phyloP scores from a whole-genome alignment of 1,140 invertebrate species.

The Nomia melanderi region DNA sequence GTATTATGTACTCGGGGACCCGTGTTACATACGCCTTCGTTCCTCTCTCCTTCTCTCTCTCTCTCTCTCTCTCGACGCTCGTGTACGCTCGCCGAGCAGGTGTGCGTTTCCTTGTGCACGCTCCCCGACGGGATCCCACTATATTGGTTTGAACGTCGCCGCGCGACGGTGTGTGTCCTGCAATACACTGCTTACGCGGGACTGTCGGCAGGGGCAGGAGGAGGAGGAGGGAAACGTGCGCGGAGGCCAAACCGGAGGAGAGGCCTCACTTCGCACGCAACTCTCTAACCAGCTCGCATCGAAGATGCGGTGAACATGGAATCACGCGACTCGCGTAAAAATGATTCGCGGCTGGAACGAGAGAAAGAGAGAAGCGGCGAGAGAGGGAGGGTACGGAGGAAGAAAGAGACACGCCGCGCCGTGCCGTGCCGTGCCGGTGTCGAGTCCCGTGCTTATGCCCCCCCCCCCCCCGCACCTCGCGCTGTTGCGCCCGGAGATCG shows the following conservation, averaged over 20 bases:
- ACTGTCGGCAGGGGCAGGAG: too few species aligned
- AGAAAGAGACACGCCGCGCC: too few species aligned
- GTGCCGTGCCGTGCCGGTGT: too few species aligned
- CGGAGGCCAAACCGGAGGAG: too few species aligned
- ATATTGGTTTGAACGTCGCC: background rate
- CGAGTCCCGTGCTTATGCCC: too few species aligned
- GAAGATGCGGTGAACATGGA: slow-evolving; percentile 61
- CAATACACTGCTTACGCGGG: background rate
- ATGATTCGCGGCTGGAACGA: too few species aligned
- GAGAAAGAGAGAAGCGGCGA: too few species aligned
- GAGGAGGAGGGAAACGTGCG: too few species aligned
- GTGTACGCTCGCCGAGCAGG: slow-evolving; percentile 18
- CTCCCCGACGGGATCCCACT: background rate
- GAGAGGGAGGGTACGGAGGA: too few species aligned
- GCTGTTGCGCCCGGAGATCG: background rate
- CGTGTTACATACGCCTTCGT: slow-evolving; percentile 58
- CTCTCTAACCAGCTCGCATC: slow-evolving; percentile 66
- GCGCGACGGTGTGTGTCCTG: background rate
- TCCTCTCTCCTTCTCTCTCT: too few species aligned
- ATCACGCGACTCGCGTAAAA: slow-evolving; percentile 62
- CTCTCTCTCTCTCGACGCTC: too few species aligned
- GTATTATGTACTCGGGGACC: slow-evolving; percentile 61
- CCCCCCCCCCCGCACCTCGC: too few species aligned
- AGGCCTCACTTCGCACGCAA: slow-evolving; percentile 66
- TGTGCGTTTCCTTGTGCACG: slow-evolving; percentile 15